Percentiles rank a stretch among this genome's conserved stretches.
Evolutionary conservation across 2,113 vertebrate genomes (phyloP).

Genomic region (Cephalopterus ornatus): DNA sequence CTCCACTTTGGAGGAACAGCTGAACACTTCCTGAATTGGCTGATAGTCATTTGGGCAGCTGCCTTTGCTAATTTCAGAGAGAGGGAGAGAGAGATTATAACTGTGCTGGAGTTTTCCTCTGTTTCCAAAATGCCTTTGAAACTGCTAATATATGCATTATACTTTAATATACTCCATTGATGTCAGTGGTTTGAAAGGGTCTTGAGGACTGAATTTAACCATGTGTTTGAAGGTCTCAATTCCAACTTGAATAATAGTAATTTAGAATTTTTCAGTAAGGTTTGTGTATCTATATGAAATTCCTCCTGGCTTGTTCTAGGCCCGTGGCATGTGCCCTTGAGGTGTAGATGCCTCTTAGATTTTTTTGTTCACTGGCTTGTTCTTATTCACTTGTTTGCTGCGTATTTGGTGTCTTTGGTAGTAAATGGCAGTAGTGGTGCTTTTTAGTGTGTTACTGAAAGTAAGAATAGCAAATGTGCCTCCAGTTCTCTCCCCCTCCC

Average conservation of each 20-base stretch:
- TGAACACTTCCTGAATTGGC: slow-evolving; percentile 35
- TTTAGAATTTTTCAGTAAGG: not conserved
- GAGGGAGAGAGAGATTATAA: not conserved
- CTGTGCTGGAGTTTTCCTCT: not conserved
- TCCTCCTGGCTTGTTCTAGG: not conserved
- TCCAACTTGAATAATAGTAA: not conserved
- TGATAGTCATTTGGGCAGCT: slow-evolving; percentile 40
- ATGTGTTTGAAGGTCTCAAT: not conserved
- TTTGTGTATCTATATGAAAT: not conserved
- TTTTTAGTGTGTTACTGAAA: not conserved
- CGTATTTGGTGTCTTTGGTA: not conserved
- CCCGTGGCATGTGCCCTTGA: not conserved
- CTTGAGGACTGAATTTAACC: not conserved
- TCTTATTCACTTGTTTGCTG: not conserved
- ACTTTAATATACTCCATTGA: not conserved
- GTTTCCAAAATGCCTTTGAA: slow-evolving; percentile 22
- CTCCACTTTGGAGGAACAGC: slow-evolving; percentile 32
- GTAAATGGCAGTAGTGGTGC: not conserved
- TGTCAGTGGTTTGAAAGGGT: not conserved
- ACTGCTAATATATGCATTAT: not conserved
- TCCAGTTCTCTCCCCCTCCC: not conserved
- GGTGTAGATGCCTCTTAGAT: not conserved
- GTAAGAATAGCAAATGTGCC: not conserved
- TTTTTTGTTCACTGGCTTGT: not conserved
- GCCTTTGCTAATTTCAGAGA: slow-evolving; percentile 33